Base-by-base conservation (phyloP, 2,797 vertebrate species). In the Zalophus californianus region DNA sequence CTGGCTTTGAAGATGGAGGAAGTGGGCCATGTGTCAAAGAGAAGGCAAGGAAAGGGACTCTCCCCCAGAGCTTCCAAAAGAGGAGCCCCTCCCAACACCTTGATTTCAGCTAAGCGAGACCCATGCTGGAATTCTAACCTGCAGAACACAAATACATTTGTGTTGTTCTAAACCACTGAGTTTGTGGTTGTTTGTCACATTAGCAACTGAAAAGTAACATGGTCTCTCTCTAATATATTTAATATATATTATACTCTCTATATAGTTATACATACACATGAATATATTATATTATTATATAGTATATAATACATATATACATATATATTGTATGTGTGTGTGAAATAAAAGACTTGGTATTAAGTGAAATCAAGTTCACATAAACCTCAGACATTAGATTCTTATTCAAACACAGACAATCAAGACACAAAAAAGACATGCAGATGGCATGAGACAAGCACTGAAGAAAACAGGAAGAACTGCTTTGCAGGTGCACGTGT, bases 301-400 rank as follows among this genome's bases (percentile, higher is more conserved):
- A 29, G 15, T 48, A 48, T 75, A 50, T 8, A 73, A 73, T 25
- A 29, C 41, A 48, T 15, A 18, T 21, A n/a, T 38, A 54, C 32
- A 18, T 25, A 32, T 56, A 13, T 52, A 18, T 32, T 29, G 15
- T 50, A 27, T 75, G 44, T 50, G 44, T 9, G 25, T 50, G 15
- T 11, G 73, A 96, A 96, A 75, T 75, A 82, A 83, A 90, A 83
- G 62, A 80, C 11, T 13, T 85, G 21, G 10, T 44, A 52, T 80
- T 82, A 91, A 93, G 58, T 50, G 23, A 88, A 79, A 75, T 87
- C 38, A 66, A 77, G 15, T 91, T 82, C 44, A 96, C 64, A 82
- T 62, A 83, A 86, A 27, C 23, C 23, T 70, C 3, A 91, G n/a
- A 56, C 41, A 86, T 20, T 48, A 90, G 48, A 64, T 56, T 90